Percentiles rank a stretch among this genome's conserved stretches.
These are phyloP conservation scores for Phrynocephalus guinanensis DNA, from an alignment of 2,797 vertebrate genomes.

Conservation along the genomic window DNA sequence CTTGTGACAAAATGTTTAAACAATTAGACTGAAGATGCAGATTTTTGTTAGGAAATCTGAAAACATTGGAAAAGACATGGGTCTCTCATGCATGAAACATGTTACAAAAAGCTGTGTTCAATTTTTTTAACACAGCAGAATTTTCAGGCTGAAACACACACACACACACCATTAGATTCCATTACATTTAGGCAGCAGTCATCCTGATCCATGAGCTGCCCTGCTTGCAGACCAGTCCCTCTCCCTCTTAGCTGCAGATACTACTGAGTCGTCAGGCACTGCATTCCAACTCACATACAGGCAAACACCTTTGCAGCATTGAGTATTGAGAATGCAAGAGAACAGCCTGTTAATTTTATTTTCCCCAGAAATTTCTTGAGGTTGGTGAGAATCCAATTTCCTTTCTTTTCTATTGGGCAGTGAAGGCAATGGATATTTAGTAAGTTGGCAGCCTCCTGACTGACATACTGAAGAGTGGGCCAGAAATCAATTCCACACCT, in stretches of 20 bases:
- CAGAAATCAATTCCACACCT: constrained; percentile 1
- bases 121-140: background rate
- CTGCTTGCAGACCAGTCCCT: too few species aligned
- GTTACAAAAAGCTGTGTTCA: background rate
- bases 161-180: too few species aligned
- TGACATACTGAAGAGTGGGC: background rate
- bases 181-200: too few species aligned
- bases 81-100: too few species aligned
- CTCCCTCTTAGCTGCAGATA: background rate
- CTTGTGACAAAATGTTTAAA: background rate
- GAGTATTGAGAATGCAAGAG: background rate
- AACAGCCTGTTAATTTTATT: background rate
- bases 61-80: background rate
- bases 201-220: too few species aligned
- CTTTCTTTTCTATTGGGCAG: background rate
- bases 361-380: background rate
- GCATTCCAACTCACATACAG: background rate
- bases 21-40: background rate
- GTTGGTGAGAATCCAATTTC: background rate
- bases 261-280: background rate
- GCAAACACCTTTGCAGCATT: background rate
- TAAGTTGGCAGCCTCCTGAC: background rate
- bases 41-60: background rate
- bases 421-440: background rate
- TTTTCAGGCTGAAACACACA: background rate